Evolutionary conservation across 2,888 invertebrate species (phyloP).

Genomic region (Drosophila borborema): DNA sequence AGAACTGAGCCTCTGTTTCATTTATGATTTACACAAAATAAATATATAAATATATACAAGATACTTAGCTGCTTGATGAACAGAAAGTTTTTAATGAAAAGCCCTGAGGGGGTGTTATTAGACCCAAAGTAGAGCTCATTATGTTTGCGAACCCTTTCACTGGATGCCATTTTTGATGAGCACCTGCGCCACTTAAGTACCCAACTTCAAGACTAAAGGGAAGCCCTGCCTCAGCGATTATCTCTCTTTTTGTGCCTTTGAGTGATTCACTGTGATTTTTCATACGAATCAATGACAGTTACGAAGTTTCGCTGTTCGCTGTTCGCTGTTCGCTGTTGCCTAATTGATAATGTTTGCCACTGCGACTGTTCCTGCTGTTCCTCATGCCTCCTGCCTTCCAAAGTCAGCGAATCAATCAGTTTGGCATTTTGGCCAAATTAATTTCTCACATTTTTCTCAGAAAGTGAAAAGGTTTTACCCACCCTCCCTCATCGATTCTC

Average conservation of each 20-base stretch:
- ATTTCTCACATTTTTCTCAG: slow-evolving; percentile 72
- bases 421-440: slow-evolving; percentile 72
- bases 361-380: slow-evolving; percentile 1
- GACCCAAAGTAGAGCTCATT: slow-evolving; percentile 42
- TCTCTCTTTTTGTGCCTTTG: slow-evolving; percentile 52
- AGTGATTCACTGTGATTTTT: slow-evolving; percentile 75
- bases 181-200: slow-evolving; percentile 43
- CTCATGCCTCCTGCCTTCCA: slow-evolving; percentile 3
- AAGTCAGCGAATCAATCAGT: slow-evolving; percentile 64
- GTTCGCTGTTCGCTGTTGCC: slow-evolving; percentile 26
- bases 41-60: slow-evolving; percentile 29
- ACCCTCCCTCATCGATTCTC: neutral
- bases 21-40: slow-evolving; percentile 2
- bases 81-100: slow-evolving; percentile 49
- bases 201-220: neutral
- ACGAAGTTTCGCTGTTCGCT: slow-evolving; percentile 18
- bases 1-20: slow-evolving; percentile 13
- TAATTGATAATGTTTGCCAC: slow-evolving; percentile 67
- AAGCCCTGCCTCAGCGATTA: slow-evolving; percentile 27
- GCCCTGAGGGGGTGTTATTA: slow-evolving; percentile 18
- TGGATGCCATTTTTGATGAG: slow-evolving; percentile 43
- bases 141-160: slow-evolving; percentile 43
- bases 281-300: slow-evolving; percentile 62
- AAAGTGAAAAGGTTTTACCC: slow-evolving; percentile 54
- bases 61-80: slow-evolving; percentile 41